Percentiles rank a stretch among this genome's conserved stretches.
phyloP scores from a whole-genome alignment of 2,797 vertebrate species.

The Aldrovandia affinis region DNA sequence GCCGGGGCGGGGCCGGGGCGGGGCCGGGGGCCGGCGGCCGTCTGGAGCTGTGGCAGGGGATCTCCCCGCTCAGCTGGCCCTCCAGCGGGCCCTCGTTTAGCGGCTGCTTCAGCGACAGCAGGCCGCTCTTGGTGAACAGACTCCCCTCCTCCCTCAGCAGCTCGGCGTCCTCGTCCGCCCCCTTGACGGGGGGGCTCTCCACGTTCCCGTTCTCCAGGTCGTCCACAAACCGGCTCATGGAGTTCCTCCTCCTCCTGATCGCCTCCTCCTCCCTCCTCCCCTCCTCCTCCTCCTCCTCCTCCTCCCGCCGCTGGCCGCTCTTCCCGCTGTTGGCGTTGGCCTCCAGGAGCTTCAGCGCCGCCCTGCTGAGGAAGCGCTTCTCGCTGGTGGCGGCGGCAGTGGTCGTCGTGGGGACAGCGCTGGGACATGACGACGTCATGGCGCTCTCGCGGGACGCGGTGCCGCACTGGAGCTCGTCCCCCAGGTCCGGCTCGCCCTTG shows the following conservation, averaged over 20 bases:
- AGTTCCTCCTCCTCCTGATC: conserved; percentile 66
- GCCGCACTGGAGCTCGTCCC: conserved; percentile 81
- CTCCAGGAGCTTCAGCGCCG: conserved; percentile 71
- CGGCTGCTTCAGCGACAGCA: conserved; percentile 47
- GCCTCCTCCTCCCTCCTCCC: conserved; percentile 64
- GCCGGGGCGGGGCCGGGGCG: conserved; percentile 44
- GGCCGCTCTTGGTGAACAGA: conserved; percentile 66
- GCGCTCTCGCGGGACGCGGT: conserved; percentile 64
- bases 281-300: conserved; percentile 67
- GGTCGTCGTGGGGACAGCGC: conserved; percentile 52
- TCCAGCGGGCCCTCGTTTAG: conserved; percentile 64
- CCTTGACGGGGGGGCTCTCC: conserved; percentile 70
- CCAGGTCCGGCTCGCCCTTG: conserved; percentile 76
- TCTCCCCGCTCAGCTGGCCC: conserved; percentile 73
- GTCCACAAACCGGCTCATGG: conserved; percentile 79
- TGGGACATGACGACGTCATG: no score
- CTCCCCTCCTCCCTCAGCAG: conserved; percentile 71
- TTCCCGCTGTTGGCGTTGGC: conserved; percentile 73
- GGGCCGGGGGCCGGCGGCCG: conserved; percentile 52
- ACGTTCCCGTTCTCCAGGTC: conserved; percentile 96
- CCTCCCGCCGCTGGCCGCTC: conserved; percentile 45
- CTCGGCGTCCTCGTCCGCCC: conserved; percentile 70
- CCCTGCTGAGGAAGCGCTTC: conserved; percentile 69
- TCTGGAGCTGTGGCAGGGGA: conserved; percentile 71
- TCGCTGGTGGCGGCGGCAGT: conserved; percentile 67